Evolutionary conservation across 2,888 invertebrate species (phyloP), one percentile per base, ranked within the genome.

Genomic region (Drosophila falleni): DNA sequence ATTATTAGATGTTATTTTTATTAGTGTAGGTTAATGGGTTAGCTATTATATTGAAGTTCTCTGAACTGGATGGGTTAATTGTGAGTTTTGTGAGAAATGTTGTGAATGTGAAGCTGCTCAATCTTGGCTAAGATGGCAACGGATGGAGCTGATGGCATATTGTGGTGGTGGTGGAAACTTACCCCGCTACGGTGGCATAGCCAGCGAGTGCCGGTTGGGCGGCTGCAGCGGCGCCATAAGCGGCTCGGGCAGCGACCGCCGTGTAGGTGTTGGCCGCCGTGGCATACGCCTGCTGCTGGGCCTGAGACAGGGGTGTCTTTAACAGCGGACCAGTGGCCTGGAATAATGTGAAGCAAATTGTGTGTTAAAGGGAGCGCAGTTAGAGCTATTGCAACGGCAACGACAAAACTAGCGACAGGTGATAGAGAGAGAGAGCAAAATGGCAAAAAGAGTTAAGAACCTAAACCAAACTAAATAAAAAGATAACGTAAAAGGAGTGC

Each of bases 261-360:
- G 97, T 96, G 93, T 97, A 97, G 78, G 96, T 96, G 63, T 97
- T 97, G 87, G 97, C 97, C 74, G 97, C 97, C 70, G 97, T 97
- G 91, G 97, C 97, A 91, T 97, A 97, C 89, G 96, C 96, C 94
- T 97, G 97, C 94, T 97, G 97, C 94, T 97, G 97, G 93, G 97
- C 96, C 93, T 92, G 92, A 78, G 92, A 96, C 93, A 96, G 94
- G 92, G 96, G 97, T 75, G 96, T 96, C 94, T 97, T 97, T 94
- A 97, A 94, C 93, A 97, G 94, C 66, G 97, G 97, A 85, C 95
- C 95, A 79, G 96, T 95, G 82, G 96, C 96, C 90, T 96, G 88
- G 69, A 90, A 87, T 88, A 78, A 71, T 71, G 74, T 69, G 75
- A 88, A 87, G 75, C 72, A 77, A 58, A 77, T 76, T 80, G 76